Evolutionary conservation across 2,797 vertebrate species (phyloP).

Genomic region (Sardinella longiceps): DNA sequence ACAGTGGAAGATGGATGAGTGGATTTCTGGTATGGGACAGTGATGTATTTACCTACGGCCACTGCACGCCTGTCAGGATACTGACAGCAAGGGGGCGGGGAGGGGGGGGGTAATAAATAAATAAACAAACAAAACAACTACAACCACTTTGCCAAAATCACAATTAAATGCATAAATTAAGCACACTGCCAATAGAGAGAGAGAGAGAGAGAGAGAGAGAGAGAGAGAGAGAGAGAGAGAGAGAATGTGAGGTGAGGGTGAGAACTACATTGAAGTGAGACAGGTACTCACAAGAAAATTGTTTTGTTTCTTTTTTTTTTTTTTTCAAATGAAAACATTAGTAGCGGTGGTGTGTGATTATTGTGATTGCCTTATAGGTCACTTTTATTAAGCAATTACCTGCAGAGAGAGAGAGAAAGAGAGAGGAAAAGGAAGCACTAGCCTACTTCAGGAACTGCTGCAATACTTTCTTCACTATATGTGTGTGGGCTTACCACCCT

Average conservation of each 20-base stretch:
- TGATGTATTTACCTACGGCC: constrained; percentile 43
- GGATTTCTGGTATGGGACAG: constrained; percentile 44
- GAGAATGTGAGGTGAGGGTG: not conserved
- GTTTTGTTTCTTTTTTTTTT: too few species aligned
- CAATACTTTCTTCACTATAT: too few species aligned
- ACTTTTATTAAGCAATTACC: too few species aligned
- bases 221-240: not conserved
- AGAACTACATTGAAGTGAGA: not conserved
- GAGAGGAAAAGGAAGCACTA: too few species aligned
- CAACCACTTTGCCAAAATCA: constrained; percentile 52
- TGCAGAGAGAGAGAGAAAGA: not conserved
- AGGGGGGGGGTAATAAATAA: constrained; percentile 26
- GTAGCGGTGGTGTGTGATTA: too few species aligned
- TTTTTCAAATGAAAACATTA: not conserved
- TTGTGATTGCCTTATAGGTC: too few species aligned
- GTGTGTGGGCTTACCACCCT: too few species aligned
- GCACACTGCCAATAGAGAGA: constrained; percentile 38
- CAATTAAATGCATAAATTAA: constrained; percentile 56
- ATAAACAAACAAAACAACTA: constrained; percentile 35
- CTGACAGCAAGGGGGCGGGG: constrained; percentile 23
- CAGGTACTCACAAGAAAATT: too few species aligned
- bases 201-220: not conserved
- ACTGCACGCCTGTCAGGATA: constrained; percentile 13
- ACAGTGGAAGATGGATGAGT: constrained; percentile 51
- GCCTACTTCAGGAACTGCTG: too few species aligned